These are phyloP conservation scores for Drosophila sechellia DNA, from an alignment of 1,140 invertebrate genomes.

Conservation along the genomic window DNA sequence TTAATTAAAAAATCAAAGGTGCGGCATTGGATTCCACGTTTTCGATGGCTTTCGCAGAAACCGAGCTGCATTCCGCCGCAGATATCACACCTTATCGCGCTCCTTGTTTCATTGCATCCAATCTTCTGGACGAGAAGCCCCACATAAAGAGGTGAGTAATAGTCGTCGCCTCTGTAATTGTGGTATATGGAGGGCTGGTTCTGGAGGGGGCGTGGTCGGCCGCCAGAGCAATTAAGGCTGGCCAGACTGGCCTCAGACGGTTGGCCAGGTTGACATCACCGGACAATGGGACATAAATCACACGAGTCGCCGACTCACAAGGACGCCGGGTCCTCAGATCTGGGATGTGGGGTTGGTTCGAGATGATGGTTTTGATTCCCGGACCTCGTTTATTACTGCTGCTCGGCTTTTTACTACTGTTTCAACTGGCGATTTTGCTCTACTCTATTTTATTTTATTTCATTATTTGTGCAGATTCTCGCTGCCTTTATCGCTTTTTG, in stretches of 20 bases:
- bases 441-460: conserved; percentile 18
- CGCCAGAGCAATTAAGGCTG: conserved; percentile 64
- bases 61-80: not conserved
- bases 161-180: conserved; percentile 30
- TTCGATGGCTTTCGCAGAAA: not conserved
- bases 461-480: conserved; percentile 40
- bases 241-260: conserved; percentile 63
- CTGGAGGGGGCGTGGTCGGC: conserved; percentile 2
- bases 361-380: conserved; percentile 37
- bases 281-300: conserved; percentile 71
- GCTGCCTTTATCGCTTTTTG: conserved; percentile 43
- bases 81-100: conserved; percentile 20
- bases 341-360: not conserved
- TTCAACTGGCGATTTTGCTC: conserved; percentile 51
- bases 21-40: too few relatives aligned
- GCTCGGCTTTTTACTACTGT: conserved; percentile 44
- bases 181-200: not conserved
- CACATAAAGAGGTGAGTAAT: conserved; percentile 34
- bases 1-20: not conserved
- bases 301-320: conserved; percentile 26
- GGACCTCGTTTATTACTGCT: conserved; percentile 45
- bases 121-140: conserved; percentile 18
- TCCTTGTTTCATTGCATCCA: conserved; percentile 16
- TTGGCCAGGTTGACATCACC: conserved; percentile 61
- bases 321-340: conserved; percentile 25